Conservation (phyloP, 2,113 vertebrate genomes). For the Romanogobio albipinnatus region DNA sequence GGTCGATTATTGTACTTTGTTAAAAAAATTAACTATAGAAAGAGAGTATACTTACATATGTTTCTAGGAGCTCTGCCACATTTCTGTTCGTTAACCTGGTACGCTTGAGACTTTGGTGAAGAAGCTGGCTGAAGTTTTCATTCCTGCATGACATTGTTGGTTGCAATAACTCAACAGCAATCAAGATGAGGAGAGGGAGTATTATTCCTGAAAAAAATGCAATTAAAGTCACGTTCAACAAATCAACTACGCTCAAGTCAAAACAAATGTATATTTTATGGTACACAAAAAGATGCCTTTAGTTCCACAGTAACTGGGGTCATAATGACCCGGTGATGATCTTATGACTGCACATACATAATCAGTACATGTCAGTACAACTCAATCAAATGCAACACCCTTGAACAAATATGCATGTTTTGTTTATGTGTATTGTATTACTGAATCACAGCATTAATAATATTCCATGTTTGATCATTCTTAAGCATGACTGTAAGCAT, state of each 20-base stretch:
- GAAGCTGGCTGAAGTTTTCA: constrained; percentile 58
- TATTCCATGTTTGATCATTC: constrained; percentile 9
- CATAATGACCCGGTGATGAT: background rate
- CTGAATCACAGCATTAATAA: background rate
- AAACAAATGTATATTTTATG: background rate
- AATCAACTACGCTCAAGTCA: background rate
- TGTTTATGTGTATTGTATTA: background rate
- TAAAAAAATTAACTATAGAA: background rate
- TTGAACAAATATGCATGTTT: background rate
- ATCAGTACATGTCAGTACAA: background rate
- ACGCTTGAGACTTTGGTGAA: constrained; percentile 62
- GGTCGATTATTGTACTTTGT: background rate
- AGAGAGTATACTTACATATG: constrained; percentile 70
- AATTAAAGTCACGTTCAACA: background rate
- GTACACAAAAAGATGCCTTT: background rate
- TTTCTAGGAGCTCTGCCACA: constrained; percentile 67
- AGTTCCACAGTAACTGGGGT: background rate
- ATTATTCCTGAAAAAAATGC: background rate
- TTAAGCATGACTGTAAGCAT: background rate
- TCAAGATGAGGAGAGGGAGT: constrained; percentile 59
- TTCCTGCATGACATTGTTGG: constrained; percentile 50
- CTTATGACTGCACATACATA: background rate
- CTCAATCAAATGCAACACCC: background rate
- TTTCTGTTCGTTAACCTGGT: constrained; percentile 62
- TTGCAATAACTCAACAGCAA: constrained; percentile 64